Percentiles rank a stretch among this genome's conserved stretches.
Conservation (phyloP, 2,113 vertebrate species). For the Strix uralensis region DNA sequence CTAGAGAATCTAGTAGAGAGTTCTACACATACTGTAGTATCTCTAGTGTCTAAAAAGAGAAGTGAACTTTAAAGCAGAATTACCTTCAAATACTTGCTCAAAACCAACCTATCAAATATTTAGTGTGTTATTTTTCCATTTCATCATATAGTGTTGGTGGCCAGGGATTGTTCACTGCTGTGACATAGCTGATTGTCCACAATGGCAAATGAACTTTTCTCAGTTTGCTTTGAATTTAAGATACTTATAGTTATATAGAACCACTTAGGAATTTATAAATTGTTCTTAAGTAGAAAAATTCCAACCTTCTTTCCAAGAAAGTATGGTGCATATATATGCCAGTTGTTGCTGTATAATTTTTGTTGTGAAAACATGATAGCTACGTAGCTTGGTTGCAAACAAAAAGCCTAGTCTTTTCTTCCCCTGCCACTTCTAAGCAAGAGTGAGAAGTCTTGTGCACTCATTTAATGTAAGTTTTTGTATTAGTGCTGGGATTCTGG, state of each 20-base stretch:
- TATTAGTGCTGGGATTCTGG: not conserved
- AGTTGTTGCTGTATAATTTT: not conserved
- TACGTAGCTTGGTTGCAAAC: not conserved
- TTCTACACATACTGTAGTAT: not conserved
- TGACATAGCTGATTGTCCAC: not conserved
- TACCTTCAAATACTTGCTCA: not conserved
- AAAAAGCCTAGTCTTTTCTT: not conserved
- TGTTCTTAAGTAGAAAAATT: not conserved
- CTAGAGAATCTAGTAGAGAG: not conserved
- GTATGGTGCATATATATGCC: not conserved
- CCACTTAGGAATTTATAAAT: not conserved
- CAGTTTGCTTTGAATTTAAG: not conserved
- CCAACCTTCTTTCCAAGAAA: not conserved
- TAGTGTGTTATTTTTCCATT: not conserved
- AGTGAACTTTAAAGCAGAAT: not conserved
- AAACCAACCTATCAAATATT: not conserved
- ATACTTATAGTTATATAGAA: not conserved
- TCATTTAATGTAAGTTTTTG: not conserved
- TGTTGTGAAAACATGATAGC: not conserved
- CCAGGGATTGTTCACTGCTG: not conserved
- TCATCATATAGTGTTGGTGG: not conserved
- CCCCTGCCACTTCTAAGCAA: not conserved
- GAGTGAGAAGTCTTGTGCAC: not conserved
- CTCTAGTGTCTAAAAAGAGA: not conserved
- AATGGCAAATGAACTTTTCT: not conserved